Evolutionary conservation across 2,797 vertebrate species (phyloP).

Genomic region (Lepidocolaptes lacrymiger): DNA sequence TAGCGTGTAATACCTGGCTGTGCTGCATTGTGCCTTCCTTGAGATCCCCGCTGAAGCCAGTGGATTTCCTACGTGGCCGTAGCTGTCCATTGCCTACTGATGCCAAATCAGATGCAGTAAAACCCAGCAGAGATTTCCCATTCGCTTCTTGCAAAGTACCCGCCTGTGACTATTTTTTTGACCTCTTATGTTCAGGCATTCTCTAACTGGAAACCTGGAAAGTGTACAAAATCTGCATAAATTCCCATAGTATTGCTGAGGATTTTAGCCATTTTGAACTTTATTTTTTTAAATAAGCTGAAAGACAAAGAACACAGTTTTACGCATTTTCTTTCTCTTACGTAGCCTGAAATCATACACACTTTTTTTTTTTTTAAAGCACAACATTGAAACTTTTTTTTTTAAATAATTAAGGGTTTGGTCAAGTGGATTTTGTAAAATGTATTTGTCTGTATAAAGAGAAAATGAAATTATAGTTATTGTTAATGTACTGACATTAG

Average conservation of each 20-base stretch:
- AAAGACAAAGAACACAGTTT: conserved; percentile 78
- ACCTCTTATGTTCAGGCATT: neutral
- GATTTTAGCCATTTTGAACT: conserved; percentile 69
- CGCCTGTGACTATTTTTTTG: neutral
- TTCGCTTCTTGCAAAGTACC: conserved; percentile 39
- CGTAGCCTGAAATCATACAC: conserved; percentile 76
- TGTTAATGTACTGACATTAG: conserved; percentile 84
- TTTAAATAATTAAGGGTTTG: conserved; percentile 77
- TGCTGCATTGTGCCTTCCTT: conserved; percentile 1
- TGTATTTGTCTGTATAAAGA: conserved; percentile 83
- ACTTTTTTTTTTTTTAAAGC: conserved; percentile 66
- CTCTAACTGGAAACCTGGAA: conserved; percentile 56
- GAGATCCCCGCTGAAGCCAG: neutral
- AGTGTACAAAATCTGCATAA: conserved; percentile 1
- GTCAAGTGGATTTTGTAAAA: conserved; percentile 83
- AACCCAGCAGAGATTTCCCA: conserved; percentile 41
- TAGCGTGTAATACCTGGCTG: neutral
- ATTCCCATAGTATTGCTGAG: neutral
- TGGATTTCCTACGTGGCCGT: neutral
- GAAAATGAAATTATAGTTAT: conserved; percentile 81
- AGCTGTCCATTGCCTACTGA: neutral
- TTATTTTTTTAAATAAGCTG: conserved; percentile 77
- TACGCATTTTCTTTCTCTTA: conserved; percentile 73
- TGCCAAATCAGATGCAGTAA: conserved; percentile 45
- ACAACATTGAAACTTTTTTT: conserved; percentile 74